phyloP scores from a whole-genome alignment of 2,113 vertebrate genomes.

The Arvicanthis niloticus region DNA sequence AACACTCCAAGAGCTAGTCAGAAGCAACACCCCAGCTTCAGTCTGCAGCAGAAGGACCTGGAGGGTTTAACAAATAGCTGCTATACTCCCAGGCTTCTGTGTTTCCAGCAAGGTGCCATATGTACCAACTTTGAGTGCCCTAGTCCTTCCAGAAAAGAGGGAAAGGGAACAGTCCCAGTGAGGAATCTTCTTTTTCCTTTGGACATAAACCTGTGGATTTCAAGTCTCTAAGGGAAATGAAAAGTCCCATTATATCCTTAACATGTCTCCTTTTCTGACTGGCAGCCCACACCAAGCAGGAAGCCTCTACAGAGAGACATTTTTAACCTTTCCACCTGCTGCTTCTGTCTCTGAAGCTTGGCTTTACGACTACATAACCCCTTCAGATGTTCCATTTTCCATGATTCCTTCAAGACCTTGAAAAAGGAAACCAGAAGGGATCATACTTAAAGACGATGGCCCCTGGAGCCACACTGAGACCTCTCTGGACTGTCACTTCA shows the following conservation, averaged over 20 bases:
- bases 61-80: neutral
- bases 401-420: neutral
- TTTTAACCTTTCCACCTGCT: neutral
- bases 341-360: neutral
- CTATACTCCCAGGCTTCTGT: neutral
- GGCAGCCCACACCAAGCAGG: neutral
- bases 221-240: too few species aligned
- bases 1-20: neutral
- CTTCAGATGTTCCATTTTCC: neutral
- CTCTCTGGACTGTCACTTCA: neutral
- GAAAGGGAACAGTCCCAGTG: neutral
- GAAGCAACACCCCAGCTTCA: neutral
- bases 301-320: neutral
- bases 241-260: too few species aligned
- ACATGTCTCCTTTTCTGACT: too few species aligned
- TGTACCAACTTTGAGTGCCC: neutral
- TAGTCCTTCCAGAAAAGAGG: neutral
- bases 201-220: too few species aligned
- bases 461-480: neutral
- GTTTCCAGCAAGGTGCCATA: neutral
- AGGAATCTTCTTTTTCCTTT: too few species aligned
- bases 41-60: neutral
- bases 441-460: neutral
- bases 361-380: neutral
- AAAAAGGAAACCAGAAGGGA: slow-evolving; percentile 8